phyloP scores from a whole-genome alignment of 2,113 vertebrate genomes.

The Cettia cetti region DNA sequence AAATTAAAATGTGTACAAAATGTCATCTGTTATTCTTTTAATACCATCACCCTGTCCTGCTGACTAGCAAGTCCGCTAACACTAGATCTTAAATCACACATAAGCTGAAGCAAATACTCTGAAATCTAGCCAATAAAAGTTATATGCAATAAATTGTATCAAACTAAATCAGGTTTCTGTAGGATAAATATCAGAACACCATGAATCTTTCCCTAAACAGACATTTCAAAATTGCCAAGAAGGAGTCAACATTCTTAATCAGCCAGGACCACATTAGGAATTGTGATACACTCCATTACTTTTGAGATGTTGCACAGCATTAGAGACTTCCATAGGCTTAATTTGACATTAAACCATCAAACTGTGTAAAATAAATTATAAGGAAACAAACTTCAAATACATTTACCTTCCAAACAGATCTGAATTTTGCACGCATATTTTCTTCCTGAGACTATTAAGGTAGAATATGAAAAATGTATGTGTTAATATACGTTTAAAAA shows the following conservation, averaged over 20 bases:
- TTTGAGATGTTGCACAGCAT: neutral
- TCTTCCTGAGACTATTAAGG: neutral
- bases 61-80: neutral
- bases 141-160: slow-evolving; percentile 37
- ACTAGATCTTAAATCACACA: slow-evolving; percentile 10
- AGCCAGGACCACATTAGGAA: slow-evolving; percentile 23
- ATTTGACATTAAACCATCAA: slow-evolving; percentile 34
- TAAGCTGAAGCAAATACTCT: slow-evolving; percentile 19
- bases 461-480: neutral
- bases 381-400: neutral
- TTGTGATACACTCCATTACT: slow-evolving; percentile 43
- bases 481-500: neutral
- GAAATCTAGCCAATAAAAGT: slow-evolving; percentile 4
- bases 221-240: slow-evolving; percentile 50
- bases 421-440: neutral
- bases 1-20: slow-evolving; percentile 25
- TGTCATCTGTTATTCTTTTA: neutral
- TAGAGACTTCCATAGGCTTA: neutral
- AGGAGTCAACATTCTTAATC: slow-evolving; percentile 24
- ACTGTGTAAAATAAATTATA: slow-evolving; percentile 8
- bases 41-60: neutral
- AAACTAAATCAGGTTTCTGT: slow-evolving; percentile 26
- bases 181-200: slow-evolving; percentile 44
- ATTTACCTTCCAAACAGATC: neutral
- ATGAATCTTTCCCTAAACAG: slow-evolving; percentile 44